These are phyloP conservation scores for Dreissena polymorpha DNA, from an alignment of 1,140 invertebrate genomes.

Conservation along the genomic window DNA sequence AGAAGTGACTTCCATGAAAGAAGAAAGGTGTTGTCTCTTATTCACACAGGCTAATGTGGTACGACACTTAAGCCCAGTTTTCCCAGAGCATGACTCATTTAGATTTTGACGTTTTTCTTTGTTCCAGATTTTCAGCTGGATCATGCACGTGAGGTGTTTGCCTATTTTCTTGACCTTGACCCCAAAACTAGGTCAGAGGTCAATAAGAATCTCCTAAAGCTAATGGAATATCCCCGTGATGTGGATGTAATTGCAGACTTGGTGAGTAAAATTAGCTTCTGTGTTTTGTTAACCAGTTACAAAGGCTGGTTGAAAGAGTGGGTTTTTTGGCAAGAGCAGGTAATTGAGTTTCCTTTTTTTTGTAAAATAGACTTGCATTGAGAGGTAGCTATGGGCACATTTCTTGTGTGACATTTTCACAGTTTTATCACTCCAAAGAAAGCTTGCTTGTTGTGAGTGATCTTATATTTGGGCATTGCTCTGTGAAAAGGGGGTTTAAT, in stretches of 20 bases:
- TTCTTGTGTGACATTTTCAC: not conserved
- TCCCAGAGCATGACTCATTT: not conserved
- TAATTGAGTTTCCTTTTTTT: too few species aligned
- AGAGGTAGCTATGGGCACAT: not conserved
- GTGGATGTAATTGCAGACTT: conserved; percentile 19
- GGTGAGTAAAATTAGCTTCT: conserved; percentile 4
- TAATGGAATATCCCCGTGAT: conserved; percentile 21
- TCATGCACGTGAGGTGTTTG: conserved; percentile 19
- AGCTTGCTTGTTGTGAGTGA: not conserved
- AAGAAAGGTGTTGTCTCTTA: not conserved
- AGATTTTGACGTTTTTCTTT: not conserved
- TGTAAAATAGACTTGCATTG: not conserved
- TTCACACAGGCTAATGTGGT: not conserved
- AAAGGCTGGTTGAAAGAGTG: too few species aligned
- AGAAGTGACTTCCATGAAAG: not conserved
- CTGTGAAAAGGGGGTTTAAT: too few species aligned
- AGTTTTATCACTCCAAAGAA: not conserved
- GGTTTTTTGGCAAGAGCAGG: too few species aligned
- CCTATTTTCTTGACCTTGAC: conserved; percentile 17
- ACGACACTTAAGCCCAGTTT: not conserved
- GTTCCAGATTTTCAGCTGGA: conserved; percentile 11
- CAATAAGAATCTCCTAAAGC: conserved; percentile 6
- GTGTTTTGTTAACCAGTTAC: not conserved
- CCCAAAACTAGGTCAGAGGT: not conserved
- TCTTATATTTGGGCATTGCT: not conserved